Percentiles rank a stretch among this genome's conserved stretches.
Conservation (phyloP, 2,797 vertebrate genomes). For the Salarias fasciatus region DNA sequence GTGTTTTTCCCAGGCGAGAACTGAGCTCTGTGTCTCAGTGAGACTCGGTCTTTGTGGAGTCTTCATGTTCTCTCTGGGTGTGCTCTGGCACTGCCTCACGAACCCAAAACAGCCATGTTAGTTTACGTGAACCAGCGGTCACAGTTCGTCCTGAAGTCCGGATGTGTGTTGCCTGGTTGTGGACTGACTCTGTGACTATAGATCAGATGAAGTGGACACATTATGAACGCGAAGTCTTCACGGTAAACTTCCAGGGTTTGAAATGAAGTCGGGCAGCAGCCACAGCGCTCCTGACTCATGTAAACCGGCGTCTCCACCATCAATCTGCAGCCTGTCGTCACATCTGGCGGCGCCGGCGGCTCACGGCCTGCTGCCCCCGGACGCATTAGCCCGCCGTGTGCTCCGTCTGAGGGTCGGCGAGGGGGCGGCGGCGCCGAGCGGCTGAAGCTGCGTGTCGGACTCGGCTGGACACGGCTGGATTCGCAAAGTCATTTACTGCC, state of each 20-base stretch:
- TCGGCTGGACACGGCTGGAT: conserved; percentile 62
- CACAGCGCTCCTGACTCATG: conserved; percentile 1
- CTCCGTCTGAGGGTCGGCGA: conserved; percentile 59
- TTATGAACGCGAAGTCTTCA: too few species aligned
- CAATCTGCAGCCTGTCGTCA: not conserved
- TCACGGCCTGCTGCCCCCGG: conserved; percentile 28
- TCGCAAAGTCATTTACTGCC: conserved; percentile 61
- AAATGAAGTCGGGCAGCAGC: conserved; percentile 14
- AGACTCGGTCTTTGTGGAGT: too few species aligned
- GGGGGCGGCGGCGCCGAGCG: conserved; percentile 60
- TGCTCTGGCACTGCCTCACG: too few species aligned
- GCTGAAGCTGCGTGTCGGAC: conserved; percentile 55
- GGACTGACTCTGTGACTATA: not conserved
- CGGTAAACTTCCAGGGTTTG: not conserved
- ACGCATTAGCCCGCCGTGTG: conserved; percentile 45
- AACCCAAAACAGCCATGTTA: too few species aligned
- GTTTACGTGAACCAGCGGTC: too few species aligned
- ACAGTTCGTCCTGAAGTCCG: too few species aligned
- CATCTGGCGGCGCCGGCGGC: conserved; percentile 19
- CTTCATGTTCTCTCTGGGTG: too few species aligned
- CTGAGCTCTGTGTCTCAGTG: too few species aligned
- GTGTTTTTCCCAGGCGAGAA: too few species aligned
- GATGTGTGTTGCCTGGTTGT: too few species aligned
- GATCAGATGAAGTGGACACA: too few species aligned
- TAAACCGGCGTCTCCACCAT: not conserved